phyloP scores from a whole-genome alignment of 2,113 vertebrate genomes.

The Eidolon helvum region DNA sequence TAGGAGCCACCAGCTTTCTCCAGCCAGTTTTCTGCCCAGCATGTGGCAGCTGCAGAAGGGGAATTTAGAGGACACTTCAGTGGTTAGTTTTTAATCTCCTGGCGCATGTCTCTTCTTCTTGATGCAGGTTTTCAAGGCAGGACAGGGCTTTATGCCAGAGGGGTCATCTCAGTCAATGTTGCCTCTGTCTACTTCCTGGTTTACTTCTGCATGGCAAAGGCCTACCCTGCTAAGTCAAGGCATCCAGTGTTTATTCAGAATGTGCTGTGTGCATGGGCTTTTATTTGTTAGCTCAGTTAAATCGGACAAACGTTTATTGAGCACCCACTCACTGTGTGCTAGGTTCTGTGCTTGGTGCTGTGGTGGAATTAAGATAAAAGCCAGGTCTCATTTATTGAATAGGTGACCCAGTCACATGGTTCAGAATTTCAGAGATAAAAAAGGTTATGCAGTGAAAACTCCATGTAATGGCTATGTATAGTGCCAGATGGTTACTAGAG shows the following conservation, averaged over 20 bases:
- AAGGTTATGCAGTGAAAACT: background rate
- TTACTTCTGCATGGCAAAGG: background rate
- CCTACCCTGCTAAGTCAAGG: background rate
- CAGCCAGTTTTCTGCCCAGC: background rate
- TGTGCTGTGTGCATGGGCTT: background rate
- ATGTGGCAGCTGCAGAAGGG: background rate
- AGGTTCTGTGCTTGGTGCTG: background rate
- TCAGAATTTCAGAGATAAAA: background rate
- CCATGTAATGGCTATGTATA: too few relatives aligned
- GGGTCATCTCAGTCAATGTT: background rate
- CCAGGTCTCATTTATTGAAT: background rate
- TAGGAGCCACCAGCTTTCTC: slow-evolving; percentile 60
- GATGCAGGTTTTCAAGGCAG: background rate
- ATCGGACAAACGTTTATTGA: background rate
- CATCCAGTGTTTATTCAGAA: background rate
- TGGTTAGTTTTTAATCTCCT: background rate
- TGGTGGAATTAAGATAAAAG: background rate
- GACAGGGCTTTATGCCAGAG: background rate
- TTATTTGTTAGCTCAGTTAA: background rate
- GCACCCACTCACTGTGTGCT: rapidly evolving
- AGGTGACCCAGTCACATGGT: background rate
- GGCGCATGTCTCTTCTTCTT: background rate
- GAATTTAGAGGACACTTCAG: background rate
- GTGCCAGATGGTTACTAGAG: too few relatives aligned
- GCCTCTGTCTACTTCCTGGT: background rate